Percentiles rank a stretch among this genome's conserved stretches.
Evolutionary conservation across 64 coral and sea anemone species (phyloP).

Genomic region (Exaiptasia diaphana): DNA sequence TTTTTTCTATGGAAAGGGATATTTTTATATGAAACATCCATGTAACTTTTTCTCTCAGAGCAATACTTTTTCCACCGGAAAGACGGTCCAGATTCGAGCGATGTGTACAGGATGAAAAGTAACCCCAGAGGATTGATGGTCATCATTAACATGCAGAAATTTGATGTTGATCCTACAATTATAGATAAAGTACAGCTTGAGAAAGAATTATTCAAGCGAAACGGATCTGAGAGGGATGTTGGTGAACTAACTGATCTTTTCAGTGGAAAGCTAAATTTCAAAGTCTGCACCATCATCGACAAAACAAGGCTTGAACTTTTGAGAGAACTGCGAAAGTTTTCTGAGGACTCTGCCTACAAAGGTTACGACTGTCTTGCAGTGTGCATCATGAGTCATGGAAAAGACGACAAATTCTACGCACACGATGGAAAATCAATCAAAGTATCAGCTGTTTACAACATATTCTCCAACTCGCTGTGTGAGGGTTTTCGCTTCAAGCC

Average conservation of each 20-base stretch:
- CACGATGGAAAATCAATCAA: conserved; percentile 28
- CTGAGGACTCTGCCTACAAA: neutral
- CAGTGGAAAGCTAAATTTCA: conserved; percentile 35
- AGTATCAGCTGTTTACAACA: neutral
- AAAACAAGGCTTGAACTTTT: neutral
- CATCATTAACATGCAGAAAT: neutral
- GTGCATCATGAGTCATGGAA: conserved; percentile 77
- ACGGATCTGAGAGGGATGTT: conserved; percentile 44
- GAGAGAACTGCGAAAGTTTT: neutral
- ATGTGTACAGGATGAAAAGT: neutral
- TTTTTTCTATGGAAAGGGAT: too few relatives aligned
- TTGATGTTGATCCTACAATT: neutral
- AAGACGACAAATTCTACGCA: conserved; percentile 30
- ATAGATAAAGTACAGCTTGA: neutral
- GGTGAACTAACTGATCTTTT: conserved; percentile 12
- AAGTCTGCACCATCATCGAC: conserved; percentile 6
- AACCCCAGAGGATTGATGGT: neutral
- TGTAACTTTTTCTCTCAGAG: too few relatives aligned
- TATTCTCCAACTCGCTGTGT: conserved; percentile 51
- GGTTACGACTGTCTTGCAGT: conserved; percentile 50
- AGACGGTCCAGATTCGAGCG: too few relatives aligned
- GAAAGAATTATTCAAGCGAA: too few relatives aligned
- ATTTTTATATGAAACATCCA: too few relatives aligned
- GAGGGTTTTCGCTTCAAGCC: conserved; percentile 40
- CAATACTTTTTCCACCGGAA: too few relatives aligned